A percentile compares a stretch with the other conserved stretches of the same genome.
Conservation (phyloP, 2,113 vertebrate genomes). For the Phasianus colchicus region DNA sequence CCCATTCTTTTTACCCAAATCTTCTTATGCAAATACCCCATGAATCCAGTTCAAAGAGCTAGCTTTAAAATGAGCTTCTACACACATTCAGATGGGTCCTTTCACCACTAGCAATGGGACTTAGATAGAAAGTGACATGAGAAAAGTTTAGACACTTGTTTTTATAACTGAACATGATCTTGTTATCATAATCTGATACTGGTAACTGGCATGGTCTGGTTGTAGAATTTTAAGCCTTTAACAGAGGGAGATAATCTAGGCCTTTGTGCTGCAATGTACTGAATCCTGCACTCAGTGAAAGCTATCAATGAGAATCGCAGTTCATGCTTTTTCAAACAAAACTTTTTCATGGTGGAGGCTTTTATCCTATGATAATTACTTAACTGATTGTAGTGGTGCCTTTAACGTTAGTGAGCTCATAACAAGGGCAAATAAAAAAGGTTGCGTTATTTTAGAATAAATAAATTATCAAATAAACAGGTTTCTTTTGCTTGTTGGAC, state of each 20-base stretch:
- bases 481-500: conserved; percentile 44
- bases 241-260: conserved; percentile 92
- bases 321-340: conserved; percentile 87
- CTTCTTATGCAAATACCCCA: conserved; percentile 99
- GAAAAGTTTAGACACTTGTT: conserved; percentile 99
- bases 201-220: conserved; percentile 89
- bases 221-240: conserved; percentile 90
- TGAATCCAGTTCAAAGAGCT: conserved; percentile 99
- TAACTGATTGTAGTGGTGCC: conserved; percentile 82
- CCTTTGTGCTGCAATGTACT: conserved; percentile 94
- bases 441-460: conserved; percentile 54
- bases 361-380: conserved; percentile 92
- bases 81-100: conserved; percentile 84
- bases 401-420: conserved; percentile 66
- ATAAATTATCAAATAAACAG: conserved; percentile 55
- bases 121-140: conserved; percentile 96
- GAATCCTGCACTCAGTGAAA: conserved; percentile 88
- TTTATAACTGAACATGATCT: conserved; percentile 97
- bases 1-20: conserved; percentile 95
- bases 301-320: conserved; percentile 86
- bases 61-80: conserved; percentile 91
- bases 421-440: conserved; percentile 45
- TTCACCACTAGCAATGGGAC: conserved; percentile 81
- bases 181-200: conserved; percentile 96
- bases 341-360: conserved; percentile 88